phyloP scores from a whole-genome alignment of 2,797 vertebrate genomes.

The Gorsachius magnificus region DNA sequence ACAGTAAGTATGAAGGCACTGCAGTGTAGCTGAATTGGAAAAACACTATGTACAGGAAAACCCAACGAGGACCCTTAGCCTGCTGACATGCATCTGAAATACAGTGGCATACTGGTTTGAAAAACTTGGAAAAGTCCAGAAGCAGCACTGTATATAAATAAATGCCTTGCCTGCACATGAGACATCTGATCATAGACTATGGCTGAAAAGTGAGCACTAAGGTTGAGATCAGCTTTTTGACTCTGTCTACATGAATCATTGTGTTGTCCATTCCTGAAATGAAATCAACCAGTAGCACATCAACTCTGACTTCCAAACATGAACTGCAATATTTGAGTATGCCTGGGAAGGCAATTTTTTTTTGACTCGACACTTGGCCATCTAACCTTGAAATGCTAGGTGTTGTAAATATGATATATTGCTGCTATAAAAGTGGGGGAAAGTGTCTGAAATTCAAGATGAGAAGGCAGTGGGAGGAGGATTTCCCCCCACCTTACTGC shows the following conservation, averaged over 20 bases:
- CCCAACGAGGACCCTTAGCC: neutral
- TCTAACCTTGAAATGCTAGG: slow-evolving; percentile 19
- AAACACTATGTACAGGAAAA: neutral
- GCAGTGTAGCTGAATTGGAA: neutral
- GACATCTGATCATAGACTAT: neutral
- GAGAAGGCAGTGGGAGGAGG: neutral
- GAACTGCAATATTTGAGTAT: slow-evolving; percentile 19
- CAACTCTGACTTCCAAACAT: neutral
- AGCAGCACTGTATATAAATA: neutral
- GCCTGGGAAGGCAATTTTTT: slow-evolving; percentile 29
- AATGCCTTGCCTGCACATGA: neutral
- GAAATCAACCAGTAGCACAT: neutral
- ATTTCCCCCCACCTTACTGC: neutral
- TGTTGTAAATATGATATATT: slow-evolving; percentile 18
- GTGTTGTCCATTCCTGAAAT: slow-evolving; percentile 5
- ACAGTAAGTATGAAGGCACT: neutral
- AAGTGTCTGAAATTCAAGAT: neutral
- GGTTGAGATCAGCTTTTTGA: neutral
- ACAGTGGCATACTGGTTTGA: neutral
- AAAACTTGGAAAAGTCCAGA: neutral
- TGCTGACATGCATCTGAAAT: neutral
- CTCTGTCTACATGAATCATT: neutral
- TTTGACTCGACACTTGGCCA: neutral
- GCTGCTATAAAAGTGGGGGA: neutral
- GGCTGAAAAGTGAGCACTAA: neutral